A percentile compares a stretch with the other conserved stretches of the same genome.
Conservation (phyloP, 2,888 invertebrate species). For the Agriopis aurantiaria region DNA sequence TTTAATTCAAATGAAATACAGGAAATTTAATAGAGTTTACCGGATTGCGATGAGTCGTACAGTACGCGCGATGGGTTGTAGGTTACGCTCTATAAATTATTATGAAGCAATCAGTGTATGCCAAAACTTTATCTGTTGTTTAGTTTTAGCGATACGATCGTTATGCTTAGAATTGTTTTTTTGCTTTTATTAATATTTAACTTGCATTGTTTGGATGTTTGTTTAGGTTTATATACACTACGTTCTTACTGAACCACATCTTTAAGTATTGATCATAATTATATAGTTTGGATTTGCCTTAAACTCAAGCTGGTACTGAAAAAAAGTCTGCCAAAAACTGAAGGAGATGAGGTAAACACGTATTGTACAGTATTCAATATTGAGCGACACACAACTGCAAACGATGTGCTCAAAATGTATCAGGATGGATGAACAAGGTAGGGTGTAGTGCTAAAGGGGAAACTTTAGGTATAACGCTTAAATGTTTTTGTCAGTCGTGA, state of each 20-base stretch:
- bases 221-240: too few relatives aligned
- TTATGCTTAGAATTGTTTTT: not conserved
- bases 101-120: slow-evolving; percentile 84
- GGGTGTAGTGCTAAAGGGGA: too few relatives aligned
- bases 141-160: slow-evolving; percentile 54
- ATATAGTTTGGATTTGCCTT: too few relatives aligned
- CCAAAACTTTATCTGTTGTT: slow-evolving; percentile 69
- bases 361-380: too few relatives aligned
- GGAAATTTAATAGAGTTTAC: slow-evolving; percentile 63
- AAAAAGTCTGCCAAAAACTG: too few relatives aligned
- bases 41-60: slow-evolving; percentile 74
- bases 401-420: too few relatives aligned
- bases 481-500: slow-evolving; percentile 47
- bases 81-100: slow-evolving; percentile 83
- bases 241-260: too few relatives aligned
- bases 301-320: too few relatives aligned
- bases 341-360: too few relatives aligned
- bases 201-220: not conserved
- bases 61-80: slow-evolving; percentile 73
- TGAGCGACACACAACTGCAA: too few relatives aligned
- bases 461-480: too few relatives aligned
- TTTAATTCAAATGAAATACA: slow-evolving; percentile 53
- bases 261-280: slow-evolving; percentile 30
- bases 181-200: not conserved
- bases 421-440: too few relatives aligned